Conservation (phyloP, 2,888 invertebrate species). For the Bibio marci region DNA sequence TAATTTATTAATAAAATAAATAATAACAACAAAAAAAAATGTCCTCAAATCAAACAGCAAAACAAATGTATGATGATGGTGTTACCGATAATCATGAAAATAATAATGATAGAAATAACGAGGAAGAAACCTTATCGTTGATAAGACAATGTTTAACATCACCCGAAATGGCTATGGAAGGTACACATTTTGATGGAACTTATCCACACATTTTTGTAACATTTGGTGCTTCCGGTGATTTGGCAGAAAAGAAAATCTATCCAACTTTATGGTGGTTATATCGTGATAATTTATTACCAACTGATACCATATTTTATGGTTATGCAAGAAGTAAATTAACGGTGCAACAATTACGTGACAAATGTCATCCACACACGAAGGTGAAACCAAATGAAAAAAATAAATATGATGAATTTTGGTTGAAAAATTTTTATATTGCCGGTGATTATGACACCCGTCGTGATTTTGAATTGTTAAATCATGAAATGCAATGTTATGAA, state of each 20-base stretch:
- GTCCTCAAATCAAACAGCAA: no score
- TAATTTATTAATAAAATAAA: no score
- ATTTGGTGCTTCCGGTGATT: conserved; percentile 79
- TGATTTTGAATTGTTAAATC: conserved; percentile 69
- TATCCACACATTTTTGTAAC: conserved; percentile 61
- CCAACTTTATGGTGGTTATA: conserved; percentile 96
- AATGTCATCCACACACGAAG: conserved; percentile 70
- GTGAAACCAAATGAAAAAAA: conserved; percentile 57
- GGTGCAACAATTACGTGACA: conserved; percentile 52
- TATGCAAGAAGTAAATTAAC: conserved; percentile 82
- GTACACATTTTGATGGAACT: conserved; percentile 46
- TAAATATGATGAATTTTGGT: conserved; percentile 71
- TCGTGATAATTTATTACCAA: conserved; percentile 79
- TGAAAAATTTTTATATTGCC: conserved; percentile 62
- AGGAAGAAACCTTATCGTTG: conserved; percentile 40
- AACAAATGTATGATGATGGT: no score
- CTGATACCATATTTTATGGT: conserved; percentile 75
- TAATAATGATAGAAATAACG: no score
- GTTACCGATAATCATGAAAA: no score
- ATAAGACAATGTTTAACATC: conserved; percentile 47
- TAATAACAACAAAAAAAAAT: no score
- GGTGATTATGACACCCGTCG: conserved; percentile 70
- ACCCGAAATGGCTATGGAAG: conserved; percentile 42
- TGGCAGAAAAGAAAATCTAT: conserved; percentile 97
- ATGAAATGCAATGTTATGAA: conserved; percentile 51